Evolutionary conservation across 2,797 vertebrate genomes (phyloP).

Genomic region (Morus bassanus): DNA sequence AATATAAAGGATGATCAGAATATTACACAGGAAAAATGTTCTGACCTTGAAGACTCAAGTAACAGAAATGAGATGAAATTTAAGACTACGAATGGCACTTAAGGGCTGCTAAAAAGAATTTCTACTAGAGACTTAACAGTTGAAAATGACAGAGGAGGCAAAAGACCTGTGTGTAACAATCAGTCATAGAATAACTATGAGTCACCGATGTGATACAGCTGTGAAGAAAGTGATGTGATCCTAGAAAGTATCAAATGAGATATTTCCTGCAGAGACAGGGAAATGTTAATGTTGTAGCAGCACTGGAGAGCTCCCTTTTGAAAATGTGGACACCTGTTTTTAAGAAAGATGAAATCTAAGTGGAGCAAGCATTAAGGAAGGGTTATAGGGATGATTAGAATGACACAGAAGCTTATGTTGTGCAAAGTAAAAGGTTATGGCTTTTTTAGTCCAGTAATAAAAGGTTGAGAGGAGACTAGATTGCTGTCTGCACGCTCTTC

Average conservation of each 20-base stretch:
- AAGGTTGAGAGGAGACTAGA: background rate
- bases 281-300: background rate
- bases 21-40: constrained; percentile 16
- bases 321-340: background rate
- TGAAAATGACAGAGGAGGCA: constrained; percentile 37
- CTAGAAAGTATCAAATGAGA: background rate
- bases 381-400: background rate
- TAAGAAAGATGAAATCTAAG: background rate
- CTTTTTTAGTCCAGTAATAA: background rate
- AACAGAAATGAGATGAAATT: constrained; percentile 47
- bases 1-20: constrained; percentile 21
- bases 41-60: constrained; percentile 30
- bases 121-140: constrained; percentile 13
- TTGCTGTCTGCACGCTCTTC: background rate
- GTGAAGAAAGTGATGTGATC: constrained; percentile 6
- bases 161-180: constrained; percentile 26
- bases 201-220: background rate
- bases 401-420: background rate
- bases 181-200: constrained; percentile 16
- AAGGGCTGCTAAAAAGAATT: constrained; percentile 34
- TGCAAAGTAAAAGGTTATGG: background rate
- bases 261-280: background rate
- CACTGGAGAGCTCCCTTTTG: background rate
- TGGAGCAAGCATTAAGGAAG: background rate
- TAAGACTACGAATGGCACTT: constrained; percentile 15